Base-by-base conservation (phyloP, 1,140 invertebrate genomes). In the Drosophila sproati region DNA sequence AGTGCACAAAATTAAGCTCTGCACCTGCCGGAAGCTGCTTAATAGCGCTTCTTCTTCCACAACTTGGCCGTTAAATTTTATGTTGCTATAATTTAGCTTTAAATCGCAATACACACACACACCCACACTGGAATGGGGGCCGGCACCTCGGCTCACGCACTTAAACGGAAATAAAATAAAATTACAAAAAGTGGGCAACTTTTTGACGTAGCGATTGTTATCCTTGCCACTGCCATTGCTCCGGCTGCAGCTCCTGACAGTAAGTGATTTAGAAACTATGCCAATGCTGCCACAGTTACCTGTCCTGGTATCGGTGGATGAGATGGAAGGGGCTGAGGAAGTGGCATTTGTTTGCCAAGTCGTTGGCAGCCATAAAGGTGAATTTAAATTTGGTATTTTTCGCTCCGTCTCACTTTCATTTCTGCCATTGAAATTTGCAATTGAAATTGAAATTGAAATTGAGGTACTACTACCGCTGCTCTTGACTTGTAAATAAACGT, bases 111-210 rank as follows among this genome's bases (percentile, higher is more conserved):
- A 73, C 80, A 75, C 63, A 10, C 31, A 10, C 62, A 41, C 62
- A 71, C 50, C 52, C 37, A 39, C 62, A 59, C 10, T 62, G 37
- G 45, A 67, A 62, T 61, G 64, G 55, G 68, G 60, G 55, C 12
- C 0, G 45, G 35, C 60, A 72, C 68, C 68, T 76, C 61, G 70
- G 31, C 69, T 48, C 77, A 87, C 83, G 83, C 83, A 88, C 88
- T 87, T 87, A 87, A 87, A 83, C 80, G 83, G 83, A 88, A 87
- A 87, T 87, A 87, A 87, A 87, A 87, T 87, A 87, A 87, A 88
- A 87, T 87, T 83, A 87, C 83, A 87, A 88, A 88, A 87, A 87
- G 83, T 87, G 83, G 83, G 83, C 83, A 87, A 87, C 83, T 87
- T 87, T 87, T 80, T 88, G 83, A 87, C 77, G 83, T 80, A 52